Evolutionary conservation across 1,140 invertebrate genomes (phyloP).

Genomic region (Papilio polytes): DNA sequence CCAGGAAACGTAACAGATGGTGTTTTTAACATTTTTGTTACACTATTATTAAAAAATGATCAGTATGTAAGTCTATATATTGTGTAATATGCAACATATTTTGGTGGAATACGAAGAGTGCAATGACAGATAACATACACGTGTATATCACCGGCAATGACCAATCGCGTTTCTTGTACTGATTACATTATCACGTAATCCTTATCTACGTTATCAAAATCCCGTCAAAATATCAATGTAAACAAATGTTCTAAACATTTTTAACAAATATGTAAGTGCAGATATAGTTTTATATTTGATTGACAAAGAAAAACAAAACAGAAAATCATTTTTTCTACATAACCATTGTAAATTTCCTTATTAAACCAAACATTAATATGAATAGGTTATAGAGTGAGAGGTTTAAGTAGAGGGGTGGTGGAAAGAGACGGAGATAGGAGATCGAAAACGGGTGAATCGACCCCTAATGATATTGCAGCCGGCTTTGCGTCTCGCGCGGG

Average conservation of each 20-base stretch:
- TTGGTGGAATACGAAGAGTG: background rate
- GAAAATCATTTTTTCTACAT: background rate
- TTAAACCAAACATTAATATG: constrained; percentile 34
- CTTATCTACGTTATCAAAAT: constrained; percentile 7
- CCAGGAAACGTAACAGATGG: background rate
- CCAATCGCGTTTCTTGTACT: constrained; percentile 3
- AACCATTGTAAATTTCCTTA: background rate
- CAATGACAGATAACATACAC: constrained; percentile 24
- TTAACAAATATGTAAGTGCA: background rate
- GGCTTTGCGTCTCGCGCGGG: constrained; percentile 57
- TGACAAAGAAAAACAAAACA: background rate
- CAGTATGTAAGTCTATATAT: background rate
- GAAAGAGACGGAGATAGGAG: constrained; percentile 66
- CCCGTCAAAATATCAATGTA: constrained; percentile 6
- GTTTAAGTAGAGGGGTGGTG: constrained; percentile 62
- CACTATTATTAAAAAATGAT: background rate
- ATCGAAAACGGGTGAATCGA: constrained; percentile 76
- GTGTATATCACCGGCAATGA: background rate
- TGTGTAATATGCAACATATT: background rate
- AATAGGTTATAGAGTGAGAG: constrained; percentile 55
- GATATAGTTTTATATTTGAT: constrained; percentile 32
- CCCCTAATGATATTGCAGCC: constrained; percentile 74
- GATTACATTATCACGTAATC: constrained; percentile 17
- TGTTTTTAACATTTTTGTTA: background rate
- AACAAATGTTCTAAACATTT: constrained; percentile 10